phyloP scores from a whole-genome alignment of 2,113 vertebrate genomes.

The Sterrhoptilus dennistouni region DNA sequence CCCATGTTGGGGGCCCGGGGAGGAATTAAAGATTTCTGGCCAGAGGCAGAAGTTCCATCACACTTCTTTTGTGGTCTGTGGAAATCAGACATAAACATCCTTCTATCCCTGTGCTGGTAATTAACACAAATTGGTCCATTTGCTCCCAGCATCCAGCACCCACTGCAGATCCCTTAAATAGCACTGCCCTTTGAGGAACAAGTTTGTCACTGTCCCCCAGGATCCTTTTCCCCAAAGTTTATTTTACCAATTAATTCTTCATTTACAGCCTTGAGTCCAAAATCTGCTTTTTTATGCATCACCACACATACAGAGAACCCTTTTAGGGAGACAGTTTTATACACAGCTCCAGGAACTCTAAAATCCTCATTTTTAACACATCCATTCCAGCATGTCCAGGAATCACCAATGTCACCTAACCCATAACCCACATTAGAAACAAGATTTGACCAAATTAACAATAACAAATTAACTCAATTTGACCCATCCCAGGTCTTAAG shows the following conservation, averaged over 20 bases:
- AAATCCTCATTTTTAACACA: neutral
- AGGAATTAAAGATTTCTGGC: neutral
- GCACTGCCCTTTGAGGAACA: neutral
- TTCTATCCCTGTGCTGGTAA: neutral
- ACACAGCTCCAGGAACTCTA: neutral
- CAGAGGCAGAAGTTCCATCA: neutral
- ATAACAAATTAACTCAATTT: neutral
- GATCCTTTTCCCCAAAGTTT: neutral
- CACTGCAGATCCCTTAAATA: neutral
- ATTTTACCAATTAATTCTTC: neutral
- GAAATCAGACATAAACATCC: neutral
- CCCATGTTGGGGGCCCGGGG: neutral
- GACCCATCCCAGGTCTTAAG: neutral
- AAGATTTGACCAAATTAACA: too few species aligned
- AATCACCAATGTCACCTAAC: neutral
- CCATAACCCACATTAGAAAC: neutral
- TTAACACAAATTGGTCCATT: neutral
- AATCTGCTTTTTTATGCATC: neutral
- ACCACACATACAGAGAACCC: accelerated
- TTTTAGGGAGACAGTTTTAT: neutral
- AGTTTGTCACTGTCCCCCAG: neutral
- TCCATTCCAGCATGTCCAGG: neutral
- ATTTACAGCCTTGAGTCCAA: neutral
- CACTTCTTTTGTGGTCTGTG: neutral
- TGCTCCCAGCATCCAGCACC: neutral